Percentiles rank a stretch among this genome's conserved stretches.
These are phyloP conservation scores for Tyrannus savana DNA, from an alignment of 2,113 vertebrate genomes.

Conservation along the genomic window DNA sequence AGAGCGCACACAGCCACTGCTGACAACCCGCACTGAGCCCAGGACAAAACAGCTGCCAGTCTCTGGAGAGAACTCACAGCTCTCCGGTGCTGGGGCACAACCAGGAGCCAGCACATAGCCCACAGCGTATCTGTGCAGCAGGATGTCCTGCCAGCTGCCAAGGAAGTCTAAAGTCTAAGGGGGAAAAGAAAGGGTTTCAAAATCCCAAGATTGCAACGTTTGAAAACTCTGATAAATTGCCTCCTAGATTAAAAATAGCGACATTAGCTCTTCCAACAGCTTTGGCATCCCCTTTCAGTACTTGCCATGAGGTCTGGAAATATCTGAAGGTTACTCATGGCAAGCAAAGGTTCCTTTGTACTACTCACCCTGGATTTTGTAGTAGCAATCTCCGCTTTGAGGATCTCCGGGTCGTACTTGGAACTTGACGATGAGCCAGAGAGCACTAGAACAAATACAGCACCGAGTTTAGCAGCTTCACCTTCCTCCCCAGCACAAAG, in stretches of 20 bases:
- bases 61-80: neutral
- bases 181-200: neutral
- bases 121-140: neutral
- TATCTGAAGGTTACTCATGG: neutral
- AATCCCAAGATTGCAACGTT: rapidly evolving
- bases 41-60: slow-evolving; percentile 22
- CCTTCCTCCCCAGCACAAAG: neutral
- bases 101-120: neutral
- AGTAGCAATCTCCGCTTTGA: slow-evolving; percentile 96
- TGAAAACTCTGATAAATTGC: neutral
- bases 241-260: neutral
- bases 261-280: neutral
- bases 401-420: slow-evolving; percentile 97
- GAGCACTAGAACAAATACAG: slow-evolving; percentile 81
- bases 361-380: slow-evolving; percentile 94
- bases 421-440: slow-evolving; percentile 94
- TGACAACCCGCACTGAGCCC: neutral
- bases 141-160: neutral
- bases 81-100: neutral
- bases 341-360: neutral
- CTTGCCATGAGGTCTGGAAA: neutral
- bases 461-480: slow-evolving; percentile 6
- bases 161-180: neutral
- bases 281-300: neutral
- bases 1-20: neutral